Percentiles rank a stretch among this genome's conserved stretches.
Conservation (phyloP, 2,888 invertebrate species). For the Tanytarsus gracilentus region DNA sequence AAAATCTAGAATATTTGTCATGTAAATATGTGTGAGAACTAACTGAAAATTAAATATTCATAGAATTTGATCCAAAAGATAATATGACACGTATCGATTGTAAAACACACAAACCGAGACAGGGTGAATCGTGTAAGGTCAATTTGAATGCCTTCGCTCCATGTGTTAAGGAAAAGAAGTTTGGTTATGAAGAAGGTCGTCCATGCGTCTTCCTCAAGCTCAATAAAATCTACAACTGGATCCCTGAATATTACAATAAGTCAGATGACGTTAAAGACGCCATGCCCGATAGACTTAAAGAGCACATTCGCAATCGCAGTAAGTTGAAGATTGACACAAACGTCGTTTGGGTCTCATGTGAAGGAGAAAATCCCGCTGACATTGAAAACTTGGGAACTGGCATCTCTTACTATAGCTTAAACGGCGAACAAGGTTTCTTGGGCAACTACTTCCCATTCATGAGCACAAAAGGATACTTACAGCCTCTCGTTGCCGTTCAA, state of each 20-base stretch:
- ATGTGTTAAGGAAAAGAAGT: constrained; percentile 68
- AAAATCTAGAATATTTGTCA: not conserved
- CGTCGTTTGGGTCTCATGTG: constrained; percentile 87
- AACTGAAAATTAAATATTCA: not conserved
- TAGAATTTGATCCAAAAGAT: not conserved
- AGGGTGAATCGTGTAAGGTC: not conserved
- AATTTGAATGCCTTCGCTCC: constrained; percentile 50
- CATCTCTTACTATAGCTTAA: constrained; percentile 71
- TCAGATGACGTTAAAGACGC: constrained; percentile 56
- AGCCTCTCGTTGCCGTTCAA: constrained; percentile 81
- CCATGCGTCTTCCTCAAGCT: constrained; percentile 97
- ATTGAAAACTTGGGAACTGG: constrained; percentile 88
- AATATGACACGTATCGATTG: not conserved
- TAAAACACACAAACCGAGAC: not conserved
- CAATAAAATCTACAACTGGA: constrained; percentile 93
- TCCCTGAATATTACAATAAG: constrained; percentile 66
- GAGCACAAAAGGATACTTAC: constrained; percentile 76
- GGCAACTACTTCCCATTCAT: constrained; percentile 78
- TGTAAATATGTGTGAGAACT: not conserved
- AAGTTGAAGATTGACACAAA: constrained; percentile 43
- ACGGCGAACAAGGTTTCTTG: constrained; percentile 74
- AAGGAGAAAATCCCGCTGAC: constrained; percentile 90
- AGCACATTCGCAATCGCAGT: constrained; percentile 50
- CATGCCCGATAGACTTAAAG: constrained; percentile 68
- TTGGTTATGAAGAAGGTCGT: constrained; percentile 75